These are phyloP conservation scores for Mesochorus sp. DNA, from an alignment of 2,888 invertebrate genomes.

Conservation along the genomic window DNA sequence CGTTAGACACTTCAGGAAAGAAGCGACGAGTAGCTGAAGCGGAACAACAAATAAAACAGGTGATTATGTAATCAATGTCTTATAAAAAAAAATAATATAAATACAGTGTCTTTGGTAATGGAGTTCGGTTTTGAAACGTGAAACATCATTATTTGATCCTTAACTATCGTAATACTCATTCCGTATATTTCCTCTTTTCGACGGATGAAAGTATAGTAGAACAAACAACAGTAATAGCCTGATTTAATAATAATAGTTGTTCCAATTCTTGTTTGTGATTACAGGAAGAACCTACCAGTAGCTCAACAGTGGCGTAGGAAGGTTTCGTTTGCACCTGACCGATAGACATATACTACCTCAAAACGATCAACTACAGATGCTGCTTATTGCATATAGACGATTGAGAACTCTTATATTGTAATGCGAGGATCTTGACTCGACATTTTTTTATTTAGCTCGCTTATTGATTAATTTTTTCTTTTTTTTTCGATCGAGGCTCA, in stretches of 20 bases:
- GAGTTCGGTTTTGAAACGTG: no score
- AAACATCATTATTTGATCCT: no score
- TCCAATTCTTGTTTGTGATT: conserved; percentile 51
- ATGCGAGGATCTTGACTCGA: neutral
- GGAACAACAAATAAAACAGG: conserved; percentile 73
- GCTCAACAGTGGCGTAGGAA: conserved; percentile 74
- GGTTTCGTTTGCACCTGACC: conserved; percentile 80
- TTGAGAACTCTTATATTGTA: neutral
- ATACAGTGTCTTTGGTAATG: neutral
- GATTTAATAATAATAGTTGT: conserved; percentile 10
- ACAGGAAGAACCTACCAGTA: conserved; percentile 74
- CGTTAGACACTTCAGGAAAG: conserved; percentile 67
- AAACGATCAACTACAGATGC: conserved; percentile 73
- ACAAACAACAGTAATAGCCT: no score
- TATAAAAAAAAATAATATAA: neutral
- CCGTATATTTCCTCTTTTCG: no score
- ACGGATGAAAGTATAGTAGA: no score
- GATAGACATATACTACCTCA: conserved; percentile 71
- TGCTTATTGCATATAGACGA: no score
- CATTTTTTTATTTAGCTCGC: conserved; percentile 3
- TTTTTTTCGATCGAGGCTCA: conserved; percentile 23
- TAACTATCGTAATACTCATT: no score
- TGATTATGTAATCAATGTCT: conserved; percentile 49
- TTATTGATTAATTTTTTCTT: conserved; percentile 17
- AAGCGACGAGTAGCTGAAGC: conserved; percentile 67